Conservation (phyloP, 2,888 invertebrate species). For the Pandemis heparana region DNA sequence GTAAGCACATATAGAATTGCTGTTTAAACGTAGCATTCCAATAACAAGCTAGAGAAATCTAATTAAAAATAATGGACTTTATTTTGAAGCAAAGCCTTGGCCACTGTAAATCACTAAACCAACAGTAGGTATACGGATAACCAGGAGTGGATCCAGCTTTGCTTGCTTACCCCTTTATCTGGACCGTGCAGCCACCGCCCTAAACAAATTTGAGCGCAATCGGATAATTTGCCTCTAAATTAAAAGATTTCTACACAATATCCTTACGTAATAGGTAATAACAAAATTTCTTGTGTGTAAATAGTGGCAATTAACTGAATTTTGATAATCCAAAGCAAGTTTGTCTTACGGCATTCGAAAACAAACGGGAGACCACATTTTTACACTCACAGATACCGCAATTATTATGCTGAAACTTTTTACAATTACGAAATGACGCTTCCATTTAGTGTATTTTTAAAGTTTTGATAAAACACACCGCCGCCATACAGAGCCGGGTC, state of each 20-base stretch:
- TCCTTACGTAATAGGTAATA: background rate
- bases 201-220: constrained; percentile 69
- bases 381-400: background rate
- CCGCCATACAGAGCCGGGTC: background rate
- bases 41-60: background rate
- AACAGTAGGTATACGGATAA: constrained; percentile 45
- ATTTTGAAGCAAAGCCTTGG: background rate
- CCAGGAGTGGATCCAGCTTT: constrained; percentile 45
- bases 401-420: background rate
- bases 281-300: background rate
- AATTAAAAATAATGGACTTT: background rate
- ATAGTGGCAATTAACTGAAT: background rate
- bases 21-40: background rate
- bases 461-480: background rate
- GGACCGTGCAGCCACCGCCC: constrained; percentile 58
- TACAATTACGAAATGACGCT: background rate
- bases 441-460: background rate
- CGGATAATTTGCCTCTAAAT: constrained; percentile 53
- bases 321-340: background rate
- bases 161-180: constrained; percentile 65
- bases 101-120: constrained; percentile 14
- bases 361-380: background rate
- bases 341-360: background rate
- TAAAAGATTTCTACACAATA: constrained; percentile 13
- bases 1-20: background rate